phyloP scores from a whole-genome alignment of 2,113 vertebrate genomes.

The Rallus limicola region DNA sequence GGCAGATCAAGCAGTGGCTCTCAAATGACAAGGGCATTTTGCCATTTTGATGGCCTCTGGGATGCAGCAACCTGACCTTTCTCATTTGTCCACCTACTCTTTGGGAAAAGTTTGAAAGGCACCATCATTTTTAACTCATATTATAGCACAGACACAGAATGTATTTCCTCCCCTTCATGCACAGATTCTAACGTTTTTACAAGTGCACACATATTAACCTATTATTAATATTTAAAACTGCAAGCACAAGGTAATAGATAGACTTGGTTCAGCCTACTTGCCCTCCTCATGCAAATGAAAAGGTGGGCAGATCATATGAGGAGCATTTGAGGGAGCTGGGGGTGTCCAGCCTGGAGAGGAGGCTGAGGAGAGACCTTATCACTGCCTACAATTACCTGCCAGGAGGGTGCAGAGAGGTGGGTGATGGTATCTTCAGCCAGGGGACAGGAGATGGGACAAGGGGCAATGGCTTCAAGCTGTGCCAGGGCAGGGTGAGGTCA shows the following conservation, averaged over 20 bases:
- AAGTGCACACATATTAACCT: background rate
- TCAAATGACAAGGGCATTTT: background rate
- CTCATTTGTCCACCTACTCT: background rate
- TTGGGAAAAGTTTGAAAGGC: background rate
- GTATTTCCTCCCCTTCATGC: background rate
- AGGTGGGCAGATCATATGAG: too few relatives aligned
- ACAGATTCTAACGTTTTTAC: background rate
- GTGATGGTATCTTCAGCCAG: too few relatives aligned
- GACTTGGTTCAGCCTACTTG: background rate
- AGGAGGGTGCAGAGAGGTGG: too few relatives aligned
- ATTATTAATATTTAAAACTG: background rate
- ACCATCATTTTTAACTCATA: background rate
- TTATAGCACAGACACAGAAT: accelerated
- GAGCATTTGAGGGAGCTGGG: too few relatives aligned
- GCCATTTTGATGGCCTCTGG: background rate
- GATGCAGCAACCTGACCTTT: background rate
- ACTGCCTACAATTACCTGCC: too few relatives aligned
- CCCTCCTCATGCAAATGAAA: background rate
- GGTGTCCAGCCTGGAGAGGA: too few relatives aligned
- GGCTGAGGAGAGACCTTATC: too few relatives aligned
- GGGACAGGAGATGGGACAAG: too few relatives aligned
- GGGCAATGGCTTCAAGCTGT: too few relatives aligned
- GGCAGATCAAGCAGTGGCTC: background rate
- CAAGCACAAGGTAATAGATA: accelerated
- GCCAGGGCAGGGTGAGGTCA: too few relatives aligned